Evolutionary conservation across 2,113 vertebrate genomes (phyloP).

Genomic region (Prionailurus viverrinus): DNA sequence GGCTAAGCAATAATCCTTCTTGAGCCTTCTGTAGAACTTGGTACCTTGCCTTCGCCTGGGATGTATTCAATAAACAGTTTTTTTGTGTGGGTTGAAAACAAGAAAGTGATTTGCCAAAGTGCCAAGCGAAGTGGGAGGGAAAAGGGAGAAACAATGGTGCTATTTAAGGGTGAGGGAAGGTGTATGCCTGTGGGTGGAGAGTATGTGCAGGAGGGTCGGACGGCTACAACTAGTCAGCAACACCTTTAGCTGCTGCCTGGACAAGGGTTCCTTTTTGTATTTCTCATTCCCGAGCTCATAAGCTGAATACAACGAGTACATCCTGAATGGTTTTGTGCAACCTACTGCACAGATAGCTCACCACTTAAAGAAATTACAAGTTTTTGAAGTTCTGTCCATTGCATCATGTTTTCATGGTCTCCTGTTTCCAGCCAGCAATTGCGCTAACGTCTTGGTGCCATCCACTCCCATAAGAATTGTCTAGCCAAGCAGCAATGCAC

Average conservation of each 20-base stretch:
- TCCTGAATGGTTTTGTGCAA: background rate
- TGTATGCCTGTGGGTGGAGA: fast-evolving
- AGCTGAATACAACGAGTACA: background rate
- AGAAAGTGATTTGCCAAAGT: background rate
- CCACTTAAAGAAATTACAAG: background rate
- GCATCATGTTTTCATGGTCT: background rate
- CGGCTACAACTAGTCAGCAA: background rate
- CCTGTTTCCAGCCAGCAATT: constrained; percentile 25
- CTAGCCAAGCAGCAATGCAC: constrained; percentile 61
- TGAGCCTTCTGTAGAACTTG: background rate
- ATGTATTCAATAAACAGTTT: background rate
- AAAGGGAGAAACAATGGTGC: background rate
- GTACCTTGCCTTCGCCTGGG: background rate
- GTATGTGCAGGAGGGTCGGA: fast-evolving
- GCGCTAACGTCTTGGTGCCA: constrained; percentile 20
- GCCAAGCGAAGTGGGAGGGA: background rate
- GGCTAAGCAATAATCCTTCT: background rate
- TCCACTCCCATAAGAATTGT: constrained; percentile 44
- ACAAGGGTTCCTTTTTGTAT: background rate
- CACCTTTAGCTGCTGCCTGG: background rate
- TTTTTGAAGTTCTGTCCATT: constrained; percentile 15
- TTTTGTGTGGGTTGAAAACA: background rate
- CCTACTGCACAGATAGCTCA: background rate
- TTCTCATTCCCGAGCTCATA: background rate
- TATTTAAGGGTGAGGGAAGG: background rate